A percentile compares a stretch with the other conserved stretches of the same genome.
Conservation (phyloP, 2,797 vertebrate genomes). For the Melanitta fusca region DNA sequence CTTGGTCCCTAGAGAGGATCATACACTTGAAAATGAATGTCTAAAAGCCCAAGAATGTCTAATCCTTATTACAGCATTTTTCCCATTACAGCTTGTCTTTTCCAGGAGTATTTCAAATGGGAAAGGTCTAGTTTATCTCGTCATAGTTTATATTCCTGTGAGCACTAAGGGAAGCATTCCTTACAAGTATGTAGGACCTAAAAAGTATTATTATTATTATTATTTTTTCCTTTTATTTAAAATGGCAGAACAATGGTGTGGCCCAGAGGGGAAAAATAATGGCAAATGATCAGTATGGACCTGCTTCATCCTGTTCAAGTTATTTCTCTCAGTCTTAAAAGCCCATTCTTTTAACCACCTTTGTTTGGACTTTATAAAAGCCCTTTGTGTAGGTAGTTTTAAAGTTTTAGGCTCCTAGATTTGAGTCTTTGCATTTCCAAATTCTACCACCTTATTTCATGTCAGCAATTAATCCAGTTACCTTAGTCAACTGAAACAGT, state of each 20-base stretch:
- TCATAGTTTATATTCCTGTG: not conserved
- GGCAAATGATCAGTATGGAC: not conserved
- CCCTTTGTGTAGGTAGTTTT: not conserved
- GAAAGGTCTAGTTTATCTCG: not conserved
- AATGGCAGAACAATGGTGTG: not conserved
- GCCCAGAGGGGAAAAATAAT: not conserved
- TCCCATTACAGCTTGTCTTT: not conserved
- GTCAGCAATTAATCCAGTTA: not conserved
- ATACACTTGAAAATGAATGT: not conserved
- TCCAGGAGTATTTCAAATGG: not conserved
- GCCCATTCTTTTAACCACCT: not conserved
- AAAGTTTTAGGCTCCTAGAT: not conserved
- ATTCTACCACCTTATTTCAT: not conserved
- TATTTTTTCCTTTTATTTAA: not conserved
- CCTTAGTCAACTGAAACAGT: not conserved
- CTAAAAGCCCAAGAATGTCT: not conserved
- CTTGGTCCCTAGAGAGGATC: fast-evolving
- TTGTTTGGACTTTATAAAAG: not conserved
- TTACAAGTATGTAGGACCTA: not conserved
- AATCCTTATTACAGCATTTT: not conserved
- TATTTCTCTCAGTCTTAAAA: not conserved
- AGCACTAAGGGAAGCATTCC: not conserved
- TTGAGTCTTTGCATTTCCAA: not conserved
- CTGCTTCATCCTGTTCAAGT: not conserved
- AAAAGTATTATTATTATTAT: not conserved